A percentile compares a stretch with the other conserved stretches of the same genome.
Evolutionary conservation across 2,888 invertebrate genomes (phyloP).

Genomic region (Agrilus mali): DNA sequence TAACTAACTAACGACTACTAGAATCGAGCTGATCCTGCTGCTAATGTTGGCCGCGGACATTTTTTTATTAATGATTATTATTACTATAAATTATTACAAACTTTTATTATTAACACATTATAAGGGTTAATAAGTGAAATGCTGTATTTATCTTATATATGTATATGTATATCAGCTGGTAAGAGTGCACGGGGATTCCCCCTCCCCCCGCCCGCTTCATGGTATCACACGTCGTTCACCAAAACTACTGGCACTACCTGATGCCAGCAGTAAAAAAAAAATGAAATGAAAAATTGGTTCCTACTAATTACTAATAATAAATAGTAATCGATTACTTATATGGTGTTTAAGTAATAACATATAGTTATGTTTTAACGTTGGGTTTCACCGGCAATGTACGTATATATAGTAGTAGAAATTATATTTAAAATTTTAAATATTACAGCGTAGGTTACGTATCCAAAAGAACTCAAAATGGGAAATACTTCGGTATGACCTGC

Average conservation of each 20-base stretch:
- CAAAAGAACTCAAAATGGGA: conserved; percentile 41
- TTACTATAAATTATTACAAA: conserved; percentile 32
- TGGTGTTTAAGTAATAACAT: conserved; percentile 36
- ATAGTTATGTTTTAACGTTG: conserved; percentile 36
- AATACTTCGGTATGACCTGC: conserved; percentile 45
- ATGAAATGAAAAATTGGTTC: conserved; percentile 33
- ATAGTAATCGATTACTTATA: conserved; percentile 30
- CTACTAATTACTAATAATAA: conserved; percentile 36
- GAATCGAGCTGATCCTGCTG: conserved; percentile 10
- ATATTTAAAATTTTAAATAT: conserved; percentile 33
- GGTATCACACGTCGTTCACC: conserved; percentile 19
- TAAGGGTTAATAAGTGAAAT: conserved; percentile 36
- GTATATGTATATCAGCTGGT: conserved; percentile 37
- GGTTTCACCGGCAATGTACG: conserved; percentile 36
- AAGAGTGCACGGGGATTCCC: conserved; percentile 22
- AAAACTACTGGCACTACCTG: conserved; percentile 20
- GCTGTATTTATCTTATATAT: conserved; percentile 37
- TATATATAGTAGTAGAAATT: conserved; percentile 37
- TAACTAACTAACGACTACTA: neutral
- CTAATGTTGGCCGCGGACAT: conserved; percentile 29
- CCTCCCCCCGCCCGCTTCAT: conserved; percentile 23
- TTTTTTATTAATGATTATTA: conserved; percentile 34
- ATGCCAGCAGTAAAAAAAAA: conserved; percentile 26
- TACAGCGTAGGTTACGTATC: conserved; percentile 35
- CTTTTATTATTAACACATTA: conserved; percentile 34